These are phyloP conservation scores for Osmoderma eremita DNA, from an alignment of 2,888 invertebrate genomes.

Conservation along the genomic window DNA sequence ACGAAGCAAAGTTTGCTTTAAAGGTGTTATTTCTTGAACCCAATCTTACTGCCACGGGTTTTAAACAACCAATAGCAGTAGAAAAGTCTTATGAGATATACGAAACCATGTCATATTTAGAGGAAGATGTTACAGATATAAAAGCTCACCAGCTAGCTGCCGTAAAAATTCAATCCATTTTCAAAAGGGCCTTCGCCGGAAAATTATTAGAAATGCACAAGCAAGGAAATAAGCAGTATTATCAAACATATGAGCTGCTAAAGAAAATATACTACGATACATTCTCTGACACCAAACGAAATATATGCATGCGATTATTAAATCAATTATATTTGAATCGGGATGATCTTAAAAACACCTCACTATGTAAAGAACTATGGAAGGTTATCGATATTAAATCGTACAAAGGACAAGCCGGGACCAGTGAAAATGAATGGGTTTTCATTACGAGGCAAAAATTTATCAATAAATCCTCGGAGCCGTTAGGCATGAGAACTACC, in stretches of 20 bases:
- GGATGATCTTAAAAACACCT: conserved; percentile 4
- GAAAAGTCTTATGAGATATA: neutral
- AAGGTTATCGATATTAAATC: conserved; percentile 49
- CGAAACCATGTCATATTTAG: neutral
- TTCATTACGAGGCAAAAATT: conserved; percentile 55
- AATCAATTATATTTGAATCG: conserved; percentile 52
- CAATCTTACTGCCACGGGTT: conserved; percentile 3
- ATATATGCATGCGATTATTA: conserved; percentile 48
- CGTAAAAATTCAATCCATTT: conserved; percentile 55
- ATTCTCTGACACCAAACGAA: conserved; percentile 52
- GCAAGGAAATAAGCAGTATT: conserved; percentile 49
- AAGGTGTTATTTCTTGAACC: conserved; percentile 49
- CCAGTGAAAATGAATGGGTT: conserved; percentile 49
- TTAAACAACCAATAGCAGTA: neutral
- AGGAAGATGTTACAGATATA: conserved; percentile 49
- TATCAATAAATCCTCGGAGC: conserved; percentile 47
- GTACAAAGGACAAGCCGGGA: conserved; percentile 44
- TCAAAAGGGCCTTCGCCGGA: conserved; percentile 53
- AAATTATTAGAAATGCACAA: conserved; percentile 50
- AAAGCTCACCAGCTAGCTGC: conserved; percentile 53
- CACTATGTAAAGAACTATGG: conserved; percentile 53
- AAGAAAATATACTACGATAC: conserved; percentile 52
- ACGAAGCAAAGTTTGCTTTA: conserved; percentile 45
- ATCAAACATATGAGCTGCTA: conserved; percentile 51
- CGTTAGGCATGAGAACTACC: conserved; percentile 50